Evolutionary conservation across 1,140 invertebrate genomes (phyloP).

Genomic region (Phocides pigmalion): DNA sequence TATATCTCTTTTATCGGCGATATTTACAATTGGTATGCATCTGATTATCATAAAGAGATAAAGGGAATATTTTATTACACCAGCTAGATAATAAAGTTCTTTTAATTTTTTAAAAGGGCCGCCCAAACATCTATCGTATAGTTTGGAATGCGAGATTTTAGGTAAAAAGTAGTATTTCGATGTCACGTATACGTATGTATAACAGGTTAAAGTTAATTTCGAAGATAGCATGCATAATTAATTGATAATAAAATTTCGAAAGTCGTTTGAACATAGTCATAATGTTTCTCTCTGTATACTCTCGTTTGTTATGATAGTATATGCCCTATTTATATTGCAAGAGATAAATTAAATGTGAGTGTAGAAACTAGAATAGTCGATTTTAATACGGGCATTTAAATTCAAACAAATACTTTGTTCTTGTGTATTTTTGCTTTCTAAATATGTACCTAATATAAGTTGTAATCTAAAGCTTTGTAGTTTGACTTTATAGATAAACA

Average conservation of each 20-base stretch:
- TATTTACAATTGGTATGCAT: conserved; percentile 3
- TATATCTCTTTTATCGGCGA: conserved; percentile 11
- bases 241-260: conserved; percentile 49
- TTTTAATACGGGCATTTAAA: no score
- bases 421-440: no score
- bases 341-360: no score
- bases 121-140: not conserved
- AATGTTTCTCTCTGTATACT: conserved; percentile 10
- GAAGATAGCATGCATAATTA: conserved; percentile 51
- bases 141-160: conserved; percentile 28
- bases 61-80: conserved; percentile 21
- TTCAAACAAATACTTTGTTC: no score
- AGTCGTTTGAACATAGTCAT: conserved; percentile 33
- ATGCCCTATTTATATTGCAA: not conserved
- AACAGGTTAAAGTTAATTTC: conserved; percentile 42
- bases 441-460: no score
- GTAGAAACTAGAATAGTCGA: no score
- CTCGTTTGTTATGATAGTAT: not conserved
- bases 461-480: no score
- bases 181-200: conserved; percentile 40
- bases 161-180: conserved; percentile 40
- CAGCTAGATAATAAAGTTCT: conserved; percentile 16
- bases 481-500: no score
- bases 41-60: conserved; percentile 26
- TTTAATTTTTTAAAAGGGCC: conserved; percentile 19